phyloP scores from a whole-genome alignment of 2,113 vertebrate genomes.

The Calidris pugnax region DNA sequence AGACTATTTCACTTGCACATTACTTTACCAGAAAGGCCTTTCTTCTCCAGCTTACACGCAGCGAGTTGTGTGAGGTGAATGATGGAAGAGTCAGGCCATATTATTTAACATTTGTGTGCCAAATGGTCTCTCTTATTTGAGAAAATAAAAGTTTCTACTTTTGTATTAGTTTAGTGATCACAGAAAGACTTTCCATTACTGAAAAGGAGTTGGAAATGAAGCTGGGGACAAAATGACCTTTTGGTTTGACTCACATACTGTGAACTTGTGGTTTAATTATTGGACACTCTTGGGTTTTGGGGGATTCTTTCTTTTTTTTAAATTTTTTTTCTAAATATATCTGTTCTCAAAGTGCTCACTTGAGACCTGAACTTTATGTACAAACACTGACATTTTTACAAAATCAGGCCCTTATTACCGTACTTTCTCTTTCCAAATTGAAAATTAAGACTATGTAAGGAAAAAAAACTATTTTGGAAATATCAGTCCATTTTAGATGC shows the following conservation, averaged over 20 bases:
- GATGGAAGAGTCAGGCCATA: background rate
- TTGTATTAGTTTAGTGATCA: background rate
- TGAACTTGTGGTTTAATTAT: background rate
- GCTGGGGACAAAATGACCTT: background rate
- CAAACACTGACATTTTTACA: background rate
- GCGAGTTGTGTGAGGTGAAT: slow-evolving; percentile 12
- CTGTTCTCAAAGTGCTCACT: background rate
- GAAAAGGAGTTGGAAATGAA: background rate
- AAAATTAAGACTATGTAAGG: background rate
- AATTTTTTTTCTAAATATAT: background rate
- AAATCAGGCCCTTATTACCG: background rate
- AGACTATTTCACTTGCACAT: slow-evolving; percentile 11
- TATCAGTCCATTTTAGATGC: background rate
- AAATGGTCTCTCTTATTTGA: background rate
- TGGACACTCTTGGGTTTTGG: background rate
- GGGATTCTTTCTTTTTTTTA: background rate
- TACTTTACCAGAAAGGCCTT: background rate
- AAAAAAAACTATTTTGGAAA: background rate
- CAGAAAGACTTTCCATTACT: background rate
- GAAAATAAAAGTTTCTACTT: background rate
- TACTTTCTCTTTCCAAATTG: background rate
- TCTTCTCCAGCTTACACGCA: background rate
- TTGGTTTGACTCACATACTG: background rate
- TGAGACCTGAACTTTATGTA: background rate
- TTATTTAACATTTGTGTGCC: slow-evolving; percentile 26